Base-by-base conservation (phyloP, 2,888 invertebrate genomes). In the Polylopha cassiicola region DNA sequence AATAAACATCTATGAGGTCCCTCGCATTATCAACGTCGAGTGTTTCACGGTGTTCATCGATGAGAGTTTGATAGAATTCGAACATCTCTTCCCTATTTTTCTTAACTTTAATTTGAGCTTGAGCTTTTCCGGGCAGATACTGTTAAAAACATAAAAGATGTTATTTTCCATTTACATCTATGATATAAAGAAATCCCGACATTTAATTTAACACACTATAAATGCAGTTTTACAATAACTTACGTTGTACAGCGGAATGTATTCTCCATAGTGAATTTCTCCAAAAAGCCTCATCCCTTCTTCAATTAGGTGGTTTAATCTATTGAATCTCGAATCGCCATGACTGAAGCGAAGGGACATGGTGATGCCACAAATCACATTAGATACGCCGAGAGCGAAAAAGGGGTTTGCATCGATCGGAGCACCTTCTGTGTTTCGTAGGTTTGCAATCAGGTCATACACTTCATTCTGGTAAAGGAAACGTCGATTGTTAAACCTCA, bases 251-350 rank as follows among this genome's bases (percentile, higher is more conserved):
- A 92, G 87, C 2, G 96, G 95, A 47, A 96, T 89, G 64, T 95
- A 95, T 71, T 95, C 94, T 36, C 94, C 92, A 4, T 92, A 91
- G 52, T 91, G 92, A 24, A 95, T 89, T 58, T 93, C 90, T 5
- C 95, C 94, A 62, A 96, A 95, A 0, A 96, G 86, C 39, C 90
- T 88, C 89, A 97, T 96, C 16, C 97, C 97, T 77, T 97, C 96
- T 61, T 95, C 95, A 58, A 96, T 95, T n/a, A 95, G 87, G 49
- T 88, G 84, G 88, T 94, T 95, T 60, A 95, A 92, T 38, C 94
- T 88, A 33, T 88, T 87, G 75, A 96, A 96, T 34, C 91, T 88
- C 3, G 81, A 78, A 66, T 95, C 95, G 33, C 93, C 91, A 51
- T 91, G 89, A 39, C 90, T 89, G 74, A 95, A 97, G 23, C 95